These are phyloP conservation scores for Melopsittacus undulatus DNA, from an alignment of 2,797 vertebrate species.

Conservation along the genomic window DNA sequence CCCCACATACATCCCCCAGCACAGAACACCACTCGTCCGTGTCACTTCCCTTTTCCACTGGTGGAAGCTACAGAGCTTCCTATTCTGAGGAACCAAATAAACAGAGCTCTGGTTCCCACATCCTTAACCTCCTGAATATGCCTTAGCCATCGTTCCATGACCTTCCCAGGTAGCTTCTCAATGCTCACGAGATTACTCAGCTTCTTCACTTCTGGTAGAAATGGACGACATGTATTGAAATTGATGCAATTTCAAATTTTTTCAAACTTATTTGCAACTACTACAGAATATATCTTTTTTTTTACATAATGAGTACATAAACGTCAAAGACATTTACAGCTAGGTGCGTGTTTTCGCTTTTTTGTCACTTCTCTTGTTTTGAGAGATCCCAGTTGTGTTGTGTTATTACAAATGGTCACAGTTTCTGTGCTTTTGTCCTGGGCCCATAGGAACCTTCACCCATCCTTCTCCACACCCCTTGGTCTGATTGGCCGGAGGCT, in stretches of 20 bases:
- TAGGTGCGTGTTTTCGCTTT: background rate
- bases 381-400: background rate
- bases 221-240: accelerated
- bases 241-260: background rate
- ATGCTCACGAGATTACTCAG: background rate
- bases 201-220: background rate
- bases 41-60: accelerated
- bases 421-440: background rate
- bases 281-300: background rate
- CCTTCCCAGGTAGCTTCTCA: background rate
- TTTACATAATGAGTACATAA: background rate
- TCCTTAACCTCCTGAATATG: background rate
- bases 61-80: accelerated
- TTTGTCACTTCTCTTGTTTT: background rate
- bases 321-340: background rate
- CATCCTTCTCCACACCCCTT: background rate
- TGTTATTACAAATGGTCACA: background rate
- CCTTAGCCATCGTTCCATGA: accelerated
- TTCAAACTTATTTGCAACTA: background rate
- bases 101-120: accelerated
- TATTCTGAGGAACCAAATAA: background rate
- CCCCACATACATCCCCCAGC: accelerated
- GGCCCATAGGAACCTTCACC: accelerated
- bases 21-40: accelerated
- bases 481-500: too few relatives aligned